These are phyloP conservation scores for Lutjanus erythropterus DNA, from an alignment of 2,113 vertebrate genomes.

Conservation along the genomic window DNA sequence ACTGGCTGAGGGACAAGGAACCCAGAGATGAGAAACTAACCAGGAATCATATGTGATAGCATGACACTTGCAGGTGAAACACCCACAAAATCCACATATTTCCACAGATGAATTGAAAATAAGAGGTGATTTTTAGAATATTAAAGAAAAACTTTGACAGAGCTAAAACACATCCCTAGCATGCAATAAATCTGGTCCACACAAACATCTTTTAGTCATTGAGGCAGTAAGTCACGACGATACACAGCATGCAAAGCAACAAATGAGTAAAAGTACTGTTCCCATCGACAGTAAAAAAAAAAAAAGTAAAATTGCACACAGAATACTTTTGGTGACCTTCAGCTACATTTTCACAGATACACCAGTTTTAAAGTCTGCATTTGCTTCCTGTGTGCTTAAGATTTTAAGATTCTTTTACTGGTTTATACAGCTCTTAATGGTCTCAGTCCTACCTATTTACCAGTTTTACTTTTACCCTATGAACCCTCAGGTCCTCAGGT, in stretches of 20 bases:
- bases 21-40: neutral
- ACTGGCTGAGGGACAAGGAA: slow-evolving; percentile 86
- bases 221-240: slow-evolving; percentile 11
- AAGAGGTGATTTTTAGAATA: neutral
- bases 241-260: slow-evolving; percentile 62
- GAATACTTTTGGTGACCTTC: neutral
- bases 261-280: slow-evolving; percentile 22
- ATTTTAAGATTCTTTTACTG: no score
- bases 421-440: no score
- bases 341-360: slow-evolving; percentile 11
- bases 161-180: neutral
- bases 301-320: neutral
- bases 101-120: slow-evolving; percentile 39
- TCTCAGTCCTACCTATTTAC: no score
- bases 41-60: neutral
- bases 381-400: no score
- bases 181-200: slow-evolving; percentile 48
- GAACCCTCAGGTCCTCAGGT: no score
- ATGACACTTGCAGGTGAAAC: neutral
- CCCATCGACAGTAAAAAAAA: neutral
- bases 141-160: neutral
- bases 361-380: no score
- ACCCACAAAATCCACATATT: slow-evolving; percentile 12
- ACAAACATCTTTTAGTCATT: neutral
- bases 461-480: no score